These are phyloP conservation scores for Microchirus variegatus DNA, from an alignment of 2,797 vertebrate genomes.

Conservation along the genomic window DNA sequence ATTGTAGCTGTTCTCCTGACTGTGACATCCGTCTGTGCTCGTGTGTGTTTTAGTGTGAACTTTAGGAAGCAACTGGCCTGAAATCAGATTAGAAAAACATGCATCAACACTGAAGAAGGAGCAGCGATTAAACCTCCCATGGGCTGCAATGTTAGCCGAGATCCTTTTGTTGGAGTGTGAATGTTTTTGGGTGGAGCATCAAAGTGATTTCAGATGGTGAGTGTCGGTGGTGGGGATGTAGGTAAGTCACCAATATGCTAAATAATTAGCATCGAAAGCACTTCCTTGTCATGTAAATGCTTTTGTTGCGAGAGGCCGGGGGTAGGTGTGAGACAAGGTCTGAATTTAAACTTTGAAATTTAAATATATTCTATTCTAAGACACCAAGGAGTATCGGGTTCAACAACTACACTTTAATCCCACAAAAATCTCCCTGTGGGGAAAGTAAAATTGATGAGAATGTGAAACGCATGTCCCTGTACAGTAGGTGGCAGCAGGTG, in stretches of 20 bases:
- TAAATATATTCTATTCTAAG: too few relatives aligned
- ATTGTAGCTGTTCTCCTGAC: too few relatives aligned
- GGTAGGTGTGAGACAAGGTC: conserved; percentile 14
- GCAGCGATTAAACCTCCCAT: conserved; percentile 40
- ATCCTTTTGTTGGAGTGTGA: conserved; percentile 48
- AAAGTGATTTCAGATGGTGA: conserved; percentile 38
- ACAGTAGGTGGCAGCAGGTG: conserved; percentile 50
- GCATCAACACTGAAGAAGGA: conserved; percentile 58
- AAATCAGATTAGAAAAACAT: conserved; percentile 54
- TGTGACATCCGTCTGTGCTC: too few relatives aligned
- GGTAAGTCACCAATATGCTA: conserved; percentile 45
- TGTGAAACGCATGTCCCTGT: conserved; percentile 3
- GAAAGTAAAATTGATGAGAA: too few relatives aligned
- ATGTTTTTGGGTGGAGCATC: conserved; percentile 45
- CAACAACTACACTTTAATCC: not conserved
- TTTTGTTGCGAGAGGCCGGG: conserved; percentile 16
- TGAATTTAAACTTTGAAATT: conserved; percentile 18
- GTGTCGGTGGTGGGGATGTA: conserved; percentile 14
- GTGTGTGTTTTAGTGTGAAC: conserved; percentile 27
- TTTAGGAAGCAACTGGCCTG: conserved; percentile 22
- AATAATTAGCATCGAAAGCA: conserved; percentile 49
- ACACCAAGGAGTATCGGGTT: too few relatives aligned
- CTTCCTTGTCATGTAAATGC: conserved; percentile 38
- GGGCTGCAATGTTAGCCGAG: conserved; percentile 35
- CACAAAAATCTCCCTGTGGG: not conserved